Evolutionary conservation across 2,113 vertebrate genomes (phyloP).

Genomic region (Hippocampus abdominalis): DNA sequence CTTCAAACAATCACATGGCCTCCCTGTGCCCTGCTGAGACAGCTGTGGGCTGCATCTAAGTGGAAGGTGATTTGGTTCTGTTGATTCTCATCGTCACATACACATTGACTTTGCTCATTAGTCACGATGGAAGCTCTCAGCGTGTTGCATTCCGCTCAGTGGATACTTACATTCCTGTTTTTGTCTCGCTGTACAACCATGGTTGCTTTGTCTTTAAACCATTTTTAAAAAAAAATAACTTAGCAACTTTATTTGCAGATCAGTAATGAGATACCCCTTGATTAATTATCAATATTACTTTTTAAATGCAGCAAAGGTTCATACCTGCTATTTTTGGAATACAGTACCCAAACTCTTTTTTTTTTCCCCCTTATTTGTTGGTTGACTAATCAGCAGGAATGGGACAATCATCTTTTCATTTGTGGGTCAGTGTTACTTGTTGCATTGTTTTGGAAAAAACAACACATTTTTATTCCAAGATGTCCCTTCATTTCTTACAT

Average conservation of each 20-base stretch:
- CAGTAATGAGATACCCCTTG: too few relatives aligned
- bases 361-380: neutral
- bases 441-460: too few relatives aligned
- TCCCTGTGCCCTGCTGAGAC: conserved; percentile 13
- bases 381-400: neutral
- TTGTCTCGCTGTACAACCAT: neutral
- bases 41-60: conserved; percentile 15
- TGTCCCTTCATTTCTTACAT: too few relatives aligned
- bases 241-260: too few relatives aligned
- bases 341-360: neutral
- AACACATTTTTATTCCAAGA: too few relatives aligned
- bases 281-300: too few relatives aligned
- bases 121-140: neutral
- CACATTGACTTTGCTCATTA: conserved; percentile 1
- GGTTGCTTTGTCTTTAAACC: neutral
- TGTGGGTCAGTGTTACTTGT: neutral
- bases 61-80: conserved; percentile 25
- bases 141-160: conserved; percentile 3
- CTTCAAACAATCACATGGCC: conserved; percentile 1
- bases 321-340: too few relatives aligned
- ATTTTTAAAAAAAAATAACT: too few relatives aligned
- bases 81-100: conserved; percentile 10
- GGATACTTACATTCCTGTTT: neutral
- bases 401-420: neutral
- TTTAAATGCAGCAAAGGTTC: too few relatives aligned